A percentile compares a stretch with the other conserved stretches of the same genome.
These are phyloP conservation scores for Megastigmus dorsalis DNA, from an alignment of 2,888 invertebrate genomes.

Conservation along the genomic window DNA sequence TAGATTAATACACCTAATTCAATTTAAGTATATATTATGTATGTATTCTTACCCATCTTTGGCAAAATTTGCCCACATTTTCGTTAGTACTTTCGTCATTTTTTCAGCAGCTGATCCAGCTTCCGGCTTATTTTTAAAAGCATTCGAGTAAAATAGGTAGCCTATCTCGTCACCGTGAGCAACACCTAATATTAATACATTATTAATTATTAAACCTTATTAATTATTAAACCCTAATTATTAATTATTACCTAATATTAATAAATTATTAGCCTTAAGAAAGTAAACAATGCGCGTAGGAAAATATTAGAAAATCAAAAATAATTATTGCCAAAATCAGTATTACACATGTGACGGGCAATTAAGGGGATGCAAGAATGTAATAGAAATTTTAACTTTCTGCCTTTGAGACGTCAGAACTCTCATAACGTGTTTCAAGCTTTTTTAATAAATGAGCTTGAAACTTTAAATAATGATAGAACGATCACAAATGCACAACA, in stretches of 20 bases:
- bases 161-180: constrained; percentile 76
- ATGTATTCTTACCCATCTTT: constrained; percentile 71
- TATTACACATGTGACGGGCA: too few relatives aligned
- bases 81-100: constrained; percentile 72
- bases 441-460: too few relatives aligned
- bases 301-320: neutral
- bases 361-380: too few relatives aligned
- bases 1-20: neutral
- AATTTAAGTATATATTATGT: neutral
- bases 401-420: too few relatives aligned
- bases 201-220: constrained; percentile 17
- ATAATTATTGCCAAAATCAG: too few relatives aligned
- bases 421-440: too few relatives aligned
- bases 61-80: constrained; percentile 76
- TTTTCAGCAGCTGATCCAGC: constrained; percentile 67
- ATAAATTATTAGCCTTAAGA: too few relatives aligned
- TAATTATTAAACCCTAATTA: constrained; percentile 9
- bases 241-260: neutral
- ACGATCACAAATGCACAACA: too few relatives aligned
- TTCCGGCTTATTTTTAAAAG: constrained; percentile 70
- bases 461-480: too few relatives aligned
- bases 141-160: constrained; percentile 74
- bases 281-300: too few relatives aligned
- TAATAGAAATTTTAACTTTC: too few relatives aligned
- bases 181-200: constrained; percentile 70